Percentiles rank a stretch among this genome's conserved stretches.
Evolutionary conservation across 1,140 invertebrate species (phyloP).

Genomic region (Trypoxylus dichotomus): DNA sequence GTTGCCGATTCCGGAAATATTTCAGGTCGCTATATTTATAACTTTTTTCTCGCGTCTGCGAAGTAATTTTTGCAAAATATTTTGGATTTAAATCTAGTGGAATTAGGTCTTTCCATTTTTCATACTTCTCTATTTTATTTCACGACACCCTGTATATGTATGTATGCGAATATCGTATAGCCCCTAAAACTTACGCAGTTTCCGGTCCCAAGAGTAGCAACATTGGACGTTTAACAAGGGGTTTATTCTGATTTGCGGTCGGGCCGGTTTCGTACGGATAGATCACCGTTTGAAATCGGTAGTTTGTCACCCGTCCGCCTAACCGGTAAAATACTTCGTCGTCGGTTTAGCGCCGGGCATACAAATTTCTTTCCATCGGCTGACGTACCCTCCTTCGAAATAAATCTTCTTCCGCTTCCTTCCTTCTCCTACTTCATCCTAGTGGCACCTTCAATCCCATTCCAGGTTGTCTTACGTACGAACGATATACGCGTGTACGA

Average conservation of each 20-base stretch:
- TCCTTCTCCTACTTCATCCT: no score
- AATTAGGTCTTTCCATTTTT: no score
- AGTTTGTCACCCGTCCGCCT: constrained; percentile 12
- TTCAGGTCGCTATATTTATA: no score
- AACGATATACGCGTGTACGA: neutral
- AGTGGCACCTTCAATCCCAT: no score
- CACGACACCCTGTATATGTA: no score
- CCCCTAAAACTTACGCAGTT: neutral
- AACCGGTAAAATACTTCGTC: neutral
- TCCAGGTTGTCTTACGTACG: neutral
- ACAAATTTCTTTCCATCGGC: neutral
- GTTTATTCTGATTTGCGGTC: constrained; percentile 25
- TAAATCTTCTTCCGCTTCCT: neutral
- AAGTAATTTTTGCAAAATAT: no score
- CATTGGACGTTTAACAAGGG: constrained; percentile 14
- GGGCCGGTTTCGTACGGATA: neutral
- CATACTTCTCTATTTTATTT: no score
- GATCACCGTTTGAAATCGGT: constrained; percentile 13
- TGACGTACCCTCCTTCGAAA: neutral
- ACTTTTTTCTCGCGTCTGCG: no score
- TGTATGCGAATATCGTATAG: no score
- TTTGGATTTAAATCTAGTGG: no score
- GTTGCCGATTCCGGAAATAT: no score
- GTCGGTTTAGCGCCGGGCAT: neutral
- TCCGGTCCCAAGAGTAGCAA: neutral